phyloP scores from a whole-genome alignment of 2,113 vertebrate species.

The Sylvia atricapilla region DNA sequence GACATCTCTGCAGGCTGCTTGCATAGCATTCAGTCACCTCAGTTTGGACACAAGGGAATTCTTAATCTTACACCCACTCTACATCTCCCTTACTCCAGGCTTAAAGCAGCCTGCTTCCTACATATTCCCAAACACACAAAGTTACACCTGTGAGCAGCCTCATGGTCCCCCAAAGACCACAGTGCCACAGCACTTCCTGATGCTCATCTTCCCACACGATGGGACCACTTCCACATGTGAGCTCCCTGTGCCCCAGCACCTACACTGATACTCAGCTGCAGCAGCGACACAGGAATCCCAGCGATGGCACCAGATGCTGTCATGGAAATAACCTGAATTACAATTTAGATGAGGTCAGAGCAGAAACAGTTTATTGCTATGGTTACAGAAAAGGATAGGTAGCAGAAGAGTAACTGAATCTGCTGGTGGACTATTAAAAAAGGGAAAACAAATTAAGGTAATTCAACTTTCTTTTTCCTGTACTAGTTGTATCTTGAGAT shows the following conservation, averaged over 20 bases:
- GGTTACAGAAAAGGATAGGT: background rate
- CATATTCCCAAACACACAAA: background rate
- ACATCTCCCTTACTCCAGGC: background rate
- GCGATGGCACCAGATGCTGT: background rate
- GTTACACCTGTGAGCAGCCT: background rate
- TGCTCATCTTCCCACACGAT: background rate
- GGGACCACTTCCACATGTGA: too few species aligned
- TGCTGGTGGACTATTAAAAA: background rate
- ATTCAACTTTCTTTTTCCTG: background rate
- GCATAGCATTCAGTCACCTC: fast-evolving
- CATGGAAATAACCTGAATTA: background rate
- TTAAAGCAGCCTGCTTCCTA: background rate
- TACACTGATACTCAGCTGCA: background rate
- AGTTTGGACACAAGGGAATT: background rate
- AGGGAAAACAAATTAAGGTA: background rate
- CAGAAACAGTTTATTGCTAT: background rate
- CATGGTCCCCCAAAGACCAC: fast-evolving
- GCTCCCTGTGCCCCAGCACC: background rate
- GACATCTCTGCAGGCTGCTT: background rate
- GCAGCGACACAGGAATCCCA: background rate
- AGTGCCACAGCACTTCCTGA: background rate
- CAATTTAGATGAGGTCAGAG: background rate
- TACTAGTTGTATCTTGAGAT: background rate
- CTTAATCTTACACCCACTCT: background rate
- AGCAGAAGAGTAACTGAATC: background rate